These are phyloP conservation scores for Tholera decimalis DNA, from an alignment of 2,888 invertebrate genomes.

Conservation along the genomic window DNA sequence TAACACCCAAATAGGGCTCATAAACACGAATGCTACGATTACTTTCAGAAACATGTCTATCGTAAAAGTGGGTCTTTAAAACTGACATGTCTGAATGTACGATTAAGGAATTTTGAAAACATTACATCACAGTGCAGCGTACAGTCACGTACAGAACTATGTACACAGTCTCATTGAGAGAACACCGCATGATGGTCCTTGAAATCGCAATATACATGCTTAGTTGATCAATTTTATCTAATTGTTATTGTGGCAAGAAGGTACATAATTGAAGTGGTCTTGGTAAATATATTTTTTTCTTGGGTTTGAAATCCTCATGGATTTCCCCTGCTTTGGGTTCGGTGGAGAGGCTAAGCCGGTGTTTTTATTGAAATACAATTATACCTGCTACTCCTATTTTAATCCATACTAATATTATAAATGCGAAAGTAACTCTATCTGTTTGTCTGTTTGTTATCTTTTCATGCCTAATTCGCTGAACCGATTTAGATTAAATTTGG, in stretches of 20 bases:
- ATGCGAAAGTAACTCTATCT: too few species aligned
- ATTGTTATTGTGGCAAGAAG: not conserved
- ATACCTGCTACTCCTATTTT: too few species aligned
- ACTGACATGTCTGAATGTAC: conserved; percentile 41
- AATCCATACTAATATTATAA: too few species aligned
- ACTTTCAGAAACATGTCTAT: conserved; percentile 26
- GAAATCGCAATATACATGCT: not conserved
- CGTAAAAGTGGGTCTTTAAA: conserved; percentile 34
- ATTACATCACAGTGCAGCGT: conserved; percentile 12
- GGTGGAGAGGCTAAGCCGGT: too few species aligned
- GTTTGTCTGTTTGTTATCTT: too few species aligned
- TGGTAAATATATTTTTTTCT: too few species aligned
- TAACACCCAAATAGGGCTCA: conserved; percentile 18
- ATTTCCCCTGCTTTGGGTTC: too few species aligned
- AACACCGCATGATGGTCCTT: not conserved
- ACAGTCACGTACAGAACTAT: conserved; percentile 8
- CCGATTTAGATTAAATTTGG: too few species aligned
- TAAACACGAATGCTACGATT: conserved; percentile 28
- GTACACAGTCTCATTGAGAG: not conserved
- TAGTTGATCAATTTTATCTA: not conserved
- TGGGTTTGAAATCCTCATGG: too few species aligned
- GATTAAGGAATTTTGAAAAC: conserved; percentile 26
- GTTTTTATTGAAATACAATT: too few species aligned
- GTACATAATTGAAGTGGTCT: too few species aligned
- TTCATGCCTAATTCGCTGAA: too few species aligned